Conservation (phyloP, 2,113 vertebrate species). For the Phylloscopus trochiloides region DNA sequence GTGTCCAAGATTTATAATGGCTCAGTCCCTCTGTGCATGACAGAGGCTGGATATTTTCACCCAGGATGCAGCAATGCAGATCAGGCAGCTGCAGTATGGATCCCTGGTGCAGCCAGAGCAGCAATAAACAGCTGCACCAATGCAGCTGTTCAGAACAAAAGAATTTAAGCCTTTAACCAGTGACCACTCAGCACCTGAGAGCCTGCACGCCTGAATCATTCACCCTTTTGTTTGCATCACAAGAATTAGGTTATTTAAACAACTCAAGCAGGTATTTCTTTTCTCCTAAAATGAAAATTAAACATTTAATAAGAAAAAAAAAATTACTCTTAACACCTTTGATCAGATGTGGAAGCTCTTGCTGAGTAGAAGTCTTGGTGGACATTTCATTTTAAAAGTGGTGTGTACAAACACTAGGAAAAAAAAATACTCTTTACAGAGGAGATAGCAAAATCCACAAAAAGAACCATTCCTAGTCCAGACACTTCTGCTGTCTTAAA, state of each 20-base stretch:
- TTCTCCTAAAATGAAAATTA: not conserved
- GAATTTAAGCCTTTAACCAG: not conserved
- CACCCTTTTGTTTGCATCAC: not conserved
- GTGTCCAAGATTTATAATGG: not conserved
- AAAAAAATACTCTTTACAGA: not conserved
- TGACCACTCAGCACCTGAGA: not conserved
- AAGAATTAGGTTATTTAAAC: not conserved
- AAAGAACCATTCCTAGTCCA: not conserved
- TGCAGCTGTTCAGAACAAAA: not conserved
- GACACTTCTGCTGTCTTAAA: not conserved
- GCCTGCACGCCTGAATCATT: not conserved
- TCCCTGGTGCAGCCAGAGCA: not conserved
- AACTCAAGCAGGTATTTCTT: not conserved
- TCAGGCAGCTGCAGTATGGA: slow-evolving; percentile 10
- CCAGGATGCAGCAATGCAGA: not conserved
- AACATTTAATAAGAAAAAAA: not conserved
- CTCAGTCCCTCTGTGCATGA: not conserved
- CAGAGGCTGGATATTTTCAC: rapidly evolving
- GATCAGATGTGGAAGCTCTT: not conserved
- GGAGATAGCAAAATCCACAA: not conserved
- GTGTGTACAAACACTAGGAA: not conserved
- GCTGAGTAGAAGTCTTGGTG: not conserved
- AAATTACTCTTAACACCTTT: not conserved
- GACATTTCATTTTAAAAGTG: not conserved
- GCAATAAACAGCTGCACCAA: not conserved